Evolutionary conservation across 2,113 vertebrate species (phyloP), one percentile per base, ranked within the genome.

Genomic region (Mandrillus leucophaeus): DNA sequence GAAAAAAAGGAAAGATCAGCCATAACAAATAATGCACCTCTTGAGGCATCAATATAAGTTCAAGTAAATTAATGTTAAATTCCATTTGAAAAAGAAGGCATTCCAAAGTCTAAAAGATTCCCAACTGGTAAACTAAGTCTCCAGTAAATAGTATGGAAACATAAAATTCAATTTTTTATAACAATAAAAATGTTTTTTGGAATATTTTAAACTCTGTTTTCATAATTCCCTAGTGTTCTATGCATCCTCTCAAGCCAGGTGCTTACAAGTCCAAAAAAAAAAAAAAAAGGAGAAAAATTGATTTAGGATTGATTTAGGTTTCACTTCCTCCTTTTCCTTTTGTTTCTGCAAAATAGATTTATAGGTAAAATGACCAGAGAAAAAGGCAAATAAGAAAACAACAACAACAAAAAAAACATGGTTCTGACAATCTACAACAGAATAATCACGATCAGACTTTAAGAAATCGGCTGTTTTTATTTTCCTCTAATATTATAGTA

Each of bases 1-100:
- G 14, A 95, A 96, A 92, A 90, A 88, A 93, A 20, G 12, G 66
- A 66, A 96, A 95, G 43, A 86, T 97, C 11, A 97, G 82, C 61
- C 86, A 91, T 14, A 52, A 73, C 57, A 70, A 43, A 76, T 6
- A 88, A 88, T 10, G 40, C 6, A 83, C 6, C 10, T 85, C 43
- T 80, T 11, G 35, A 88, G 11, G 61, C 27, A 85, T 30, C 50
- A 72, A 91, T 75, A 64, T 66, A 89, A 48, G 55, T 72, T 78
- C 61, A 85, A 86, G 32, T 61, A 96, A 88, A 75, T 64, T 75
- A 81, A 43, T 16, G 66, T 66, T 27, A 81, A 97, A 86, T 72
- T 90, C 66, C 70, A 22, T 50, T 35, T 75, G 40, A 89, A 66
- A 61, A 96, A 90, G 55, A 93, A 76, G 94, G 79, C n/a, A 87